A percentile compares a stretch with the other conserved stretches of the same genome.
These are phyloP conservation scores for Chrysina gloriosa DNA, from an alignment of 2,888 invertebrate genomes.

Conservation along the genomic window DNA sequence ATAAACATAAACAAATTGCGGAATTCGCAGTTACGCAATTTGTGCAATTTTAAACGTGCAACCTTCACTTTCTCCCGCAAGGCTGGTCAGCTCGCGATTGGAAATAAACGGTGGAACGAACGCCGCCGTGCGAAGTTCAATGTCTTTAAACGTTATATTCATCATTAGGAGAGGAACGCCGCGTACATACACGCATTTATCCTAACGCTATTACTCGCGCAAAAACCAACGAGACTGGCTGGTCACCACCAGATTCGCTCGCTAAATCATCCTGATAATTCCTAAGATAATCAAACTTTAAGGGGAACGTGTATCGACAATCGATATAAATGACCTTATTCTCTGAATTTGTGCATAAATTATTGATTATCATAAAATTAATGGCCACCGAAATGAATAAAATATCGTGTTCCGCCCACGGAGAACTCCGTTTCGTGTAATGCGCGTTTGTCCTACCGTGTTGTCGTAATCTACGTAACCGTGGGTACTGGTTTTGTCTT, in stretches of 20 bases:
- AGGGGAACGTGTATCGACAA: conserved; percentile 26
- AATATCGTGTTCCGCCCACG: conserved; percentile 34
- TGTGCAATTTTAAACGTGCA: neutral
- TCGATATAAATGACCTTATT: conserved; percentile 38
- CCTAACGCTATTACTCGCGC: too few relatives aligned
- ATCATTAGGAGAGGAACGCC: conserved; percentile 3
- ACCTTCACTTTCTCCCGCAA: conserved; percentile 1
- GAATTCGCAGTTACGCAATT: neutral
- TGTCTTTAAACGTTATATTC: neutral
- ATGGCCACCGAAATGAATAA: conserved; percentile 32
- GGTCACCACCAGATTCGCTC: neutral
- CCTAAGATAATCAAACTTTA: conserved; percentile 33
- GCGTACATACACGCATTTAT: too few relatives aligned
- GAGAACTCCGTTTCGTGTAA: conserved; percentile 24
- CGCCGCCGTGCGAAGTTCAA: neutral
- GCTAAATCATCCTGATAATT: conserved; percentile 38
- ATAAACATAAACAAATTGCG: conserved; percentile 4
- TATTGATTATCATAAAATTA: conserved; percentile 37
- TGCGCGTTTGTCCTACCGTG: conserved; percentile 20
- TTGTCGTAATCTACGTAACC: conserved; percentile 12
- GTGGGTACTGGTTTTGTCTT: neutral
- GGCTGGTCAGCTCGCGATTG: neutral
- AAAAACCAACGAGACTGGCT: neutral
- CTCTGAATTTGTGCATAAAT: conserved; percentile 33
- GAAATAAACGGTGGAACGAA: too few relatives aligned